phyloP scores from a whole-genome alignment of 2,797 vertebrate species.

The Pangasius djambal region DNA sequence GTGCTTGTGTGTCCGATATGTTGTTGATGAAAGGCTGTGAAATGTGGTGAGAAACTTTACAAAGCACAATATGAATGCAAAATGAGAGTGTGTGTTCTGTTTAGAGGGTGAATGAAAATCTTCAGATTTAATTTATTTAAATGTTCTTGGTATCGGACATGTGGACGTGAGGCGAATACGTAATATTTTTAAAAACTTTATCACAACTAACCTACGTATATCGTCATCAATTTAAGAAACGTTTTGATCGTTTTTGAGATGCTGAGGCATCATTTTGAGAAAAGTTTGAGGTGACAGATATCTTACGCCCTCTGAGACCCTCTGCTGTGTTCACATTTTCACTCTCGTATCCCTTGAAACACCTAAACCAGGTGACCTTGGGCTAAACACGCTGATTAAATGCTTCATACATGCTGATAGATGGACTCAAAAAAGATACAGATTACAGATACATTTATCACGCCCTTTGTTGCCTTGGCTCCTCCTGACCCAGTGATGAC shows the following conservation, averaged over 20 bases:
- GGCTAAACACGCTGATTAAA: neutral
- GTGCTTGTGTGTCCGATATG: too few species aligned
- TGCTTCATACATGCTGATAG: neutral
- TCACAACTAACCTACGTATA: too few species aligned
- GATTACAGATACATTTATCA: neutral
- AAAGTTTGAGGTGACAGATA: neutral
- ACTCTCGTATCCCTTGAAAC: neutral
- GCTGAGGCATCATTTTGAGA: neutral
- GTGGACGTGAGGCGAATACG: neutral
- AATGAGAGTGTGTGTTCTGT: neutral
- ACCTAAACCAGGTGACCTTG: neutral
- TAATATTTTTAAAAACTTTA: neutral
- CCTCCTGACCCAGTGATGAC: constrained; percentile 64
- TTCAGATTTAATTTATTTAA: neutral
- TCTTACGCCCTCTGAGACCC: neutral
- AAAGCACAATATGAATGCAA: neutral
- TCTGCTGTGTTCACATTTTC: neutral
- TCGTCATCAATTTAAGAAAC: neutral
- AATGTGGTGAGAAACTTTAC: neutral
- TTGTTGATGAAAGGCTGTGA: neutral
- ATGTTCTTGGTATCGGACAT: neutral
- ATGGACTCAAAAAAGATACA: neutral
- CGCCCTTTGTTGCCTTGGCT: neutral
- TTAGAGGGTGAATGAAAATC: neutral
- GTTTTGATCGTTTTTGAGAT: neutral